A percentile compares a stretch with the other conserved stretches of the same genome.
Evolutionary conservation across 2,797 vertebrate species (phyloP).

Genomic region (Otolemur crassicaudatus): DNA sequence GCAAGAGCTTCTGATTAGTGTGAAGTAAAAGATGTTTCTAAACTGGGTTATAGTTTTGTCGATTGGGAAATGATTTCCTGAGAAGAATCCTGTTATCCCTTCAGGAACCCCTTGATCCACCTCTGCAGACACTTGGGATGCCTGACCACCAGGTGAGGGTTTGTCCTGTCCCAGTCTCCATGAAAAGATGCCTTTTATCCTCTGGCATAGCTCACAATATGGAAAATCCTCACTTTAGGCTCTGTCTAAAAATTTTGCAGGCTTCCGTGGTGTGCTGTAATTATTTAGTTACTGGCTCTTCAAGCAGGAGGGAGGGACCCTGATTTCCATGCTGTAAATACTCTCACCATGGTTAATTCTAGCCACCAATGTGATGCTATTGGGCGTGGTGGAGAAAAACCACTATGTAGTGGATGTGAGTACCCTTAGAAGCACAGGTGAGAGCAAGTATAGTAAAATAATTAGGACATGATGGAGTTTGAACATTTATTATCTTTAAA

Average conservation of each 20-base stretch:
- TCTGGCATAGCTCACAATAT: not conserved
- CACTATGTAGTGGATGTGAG: not conserved
- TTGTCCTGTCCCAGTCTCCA: not conserved
- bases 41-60: not conserved
- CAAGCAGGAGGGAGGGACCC: too few species aligned
- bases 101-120: not conserved
- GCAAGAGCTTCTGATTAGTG: too few species aligned
- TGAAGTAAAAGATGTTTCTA: not conserved
- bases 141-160: not conserved
- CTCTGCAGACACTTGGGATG: not conserved
- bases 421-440: not conserved
- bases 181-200: not conserved
- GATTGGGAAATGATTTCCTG: not conserved
- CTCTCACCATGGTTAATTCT: too few species aligned
- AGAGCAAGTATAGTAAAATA: too few species aligned
- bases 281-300: not conserved
- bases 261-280: not conserved
- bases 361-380: not conserved
- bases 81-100: not conserved
- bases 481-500: not conserved
- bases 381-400: too few species aligned
- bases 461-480: not conserved
- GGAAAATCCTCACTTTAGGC: not conserved
- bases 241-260: not conserved
- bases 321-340: not conserved